Conservation (phyloP, 1,140 invertebrate genomes). For the Cyphomyrmex costatus region DNA sequence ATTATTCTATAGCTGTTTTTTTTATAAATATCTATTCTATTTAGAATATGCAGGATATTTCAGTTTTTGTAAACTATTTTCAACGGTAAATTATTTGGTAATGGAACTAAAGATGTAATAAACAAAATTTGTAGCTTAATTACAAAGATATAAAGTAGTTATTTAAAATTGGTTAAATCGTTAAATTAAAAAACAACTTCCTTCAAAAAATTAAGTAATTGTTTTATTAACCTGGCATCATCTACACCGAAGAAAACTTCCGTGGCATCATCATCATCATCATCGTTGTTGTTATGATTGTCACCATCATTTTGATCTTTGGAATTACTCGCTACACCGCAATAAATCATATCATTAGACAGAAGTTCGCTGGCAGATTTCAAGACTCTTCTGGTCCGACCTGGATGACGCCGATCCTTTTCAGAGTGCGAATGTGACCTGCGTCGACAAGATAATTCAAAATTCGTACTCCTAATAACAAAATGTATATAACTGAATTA, state of each 20-base stretch:
- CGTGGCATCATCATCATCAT: conserved; percentile 78
- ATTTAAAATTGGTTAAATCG: neutral
- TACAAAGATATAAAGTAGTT: neutral
- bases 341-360: conserved; percentile 85
- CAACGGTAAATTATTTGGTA: neutral
- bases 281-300: conserved; percentile 72
- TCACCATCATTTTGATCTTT: conserved; percentile 30
- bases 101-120: neutral
- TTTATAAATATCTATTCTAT: neutral
- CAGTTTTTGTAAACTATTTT: neutral
- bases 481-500: neutral
- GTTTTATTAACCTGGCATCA: conserved; percentile 74
- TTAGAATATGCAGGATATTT: neutral
- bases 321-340: conserved; percentile 75
- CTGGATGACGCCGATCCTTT: conserved; percentile 78
- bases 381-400: conserved; percentile 75
- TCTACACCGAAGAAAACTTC: conserved; percentile 85
- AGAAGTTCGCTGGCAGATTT: conserved; percentile 84
- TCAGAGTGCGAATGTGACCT: conserved; percentile 84
- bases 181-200: neutral
- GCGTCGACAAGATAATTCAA: neutral
- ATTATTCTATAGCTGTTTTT: neutral
- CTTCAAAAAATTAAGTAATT: neutral
- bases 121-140: neutral
- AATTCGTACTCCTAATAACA: neutral